These are phyloP conservation scores for Minunthozetes semirufus DNA, from an alignment of 2,888 invertebrate species.

Conservation along the genomic window DNA sequence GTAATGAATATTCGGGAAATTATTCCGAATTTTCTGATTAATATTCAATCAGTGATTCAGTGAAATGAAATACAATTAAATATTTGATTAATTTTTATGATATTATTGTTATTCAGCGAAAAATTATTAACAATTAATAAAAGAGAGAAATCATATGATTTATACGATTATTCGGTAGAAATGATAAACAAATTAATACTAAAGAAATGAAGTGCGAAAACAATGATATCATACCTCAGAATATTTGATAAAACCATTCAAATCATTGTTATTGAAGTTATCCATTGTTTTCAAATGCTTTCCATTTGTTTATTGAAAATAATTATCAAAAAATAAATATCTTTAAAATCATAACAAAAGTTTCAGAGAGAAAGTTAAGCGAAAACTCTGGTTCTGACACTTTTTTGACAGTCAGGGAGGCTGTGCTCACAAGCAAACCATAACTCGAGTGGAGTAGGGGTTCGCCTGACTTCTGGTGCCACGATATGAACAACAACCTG, in stretches of 20 bases:
- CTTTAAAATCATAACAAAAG: neutral
- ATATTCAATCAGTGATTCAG: no score
- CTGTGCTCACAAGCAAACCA: neutral
- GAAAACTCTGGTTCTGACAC: neutral
- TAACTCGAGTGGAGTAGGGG: neutral
- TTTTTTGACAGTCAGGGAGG: neutral
- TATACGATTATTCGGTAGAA: no score
- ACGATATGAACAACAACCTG: neutral
- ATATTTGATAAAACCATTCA: conserved; percentile 35
- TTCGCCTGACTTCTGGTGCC: neutral
- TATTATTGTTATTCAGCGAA: no score
- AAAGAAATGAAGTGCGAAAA: neutral
- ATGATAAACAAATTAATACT: no score
- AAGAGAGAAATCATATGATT: no score
- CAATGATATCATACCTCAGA: conserved; percentile 27
- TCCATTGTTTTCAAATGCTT: neutral
- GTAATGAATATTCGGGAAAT: no score
- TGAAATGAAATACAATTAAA: no score
- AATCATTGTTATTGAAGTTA: conserved; percentile 1
- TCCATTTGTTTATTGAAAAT: neutral
- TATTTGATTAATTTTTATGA: no score
- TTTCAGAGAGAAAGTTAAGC: neutral
- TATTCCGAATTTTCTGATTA: no score
- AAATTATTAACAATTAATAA: no score
- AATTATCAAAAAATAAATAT: neutral